Evolutionary conservation across 2,797 vertebrate species (phyloP).

Genomic region (Podarcis lilfordi): DNA sequence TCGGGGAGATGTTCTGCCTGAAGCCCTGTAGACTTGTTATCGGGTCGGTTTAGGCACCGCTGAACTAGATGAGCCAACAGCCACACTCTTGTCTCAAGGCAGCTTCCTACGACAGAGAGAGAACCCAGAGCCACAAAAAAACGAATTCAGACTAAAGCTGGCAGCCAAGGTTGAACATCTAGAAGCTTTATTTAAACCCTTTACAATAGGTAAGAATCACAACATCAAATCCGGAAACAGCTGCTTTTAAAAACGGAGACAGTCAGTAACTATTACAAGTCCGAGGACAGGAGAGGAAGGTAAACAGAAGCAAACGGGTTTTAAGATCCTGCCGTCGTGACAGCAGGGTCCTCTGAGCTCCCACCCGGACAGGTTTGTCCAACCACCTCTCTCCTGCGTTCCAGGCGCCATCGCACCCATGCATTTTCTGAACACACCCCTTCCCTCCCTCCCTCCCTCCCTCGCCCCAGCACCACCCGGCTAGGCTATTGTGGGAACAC

Average conservation of each 20-base stretch:
- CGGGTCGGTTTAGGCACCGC: too few species aligned
- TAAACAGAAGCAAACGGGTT: background rate
- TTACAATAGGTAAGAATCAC: constrained; percentile 75
- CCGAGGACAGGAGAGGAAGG: background rate
- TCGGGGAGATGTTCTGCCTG: too few species aligned
- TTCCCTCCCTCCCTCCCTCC: background rate
- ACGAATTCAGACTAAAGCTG: background rate
- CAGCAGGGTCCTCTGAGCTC: constrained; percentile 7
- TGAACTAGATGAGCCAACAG: background rate
- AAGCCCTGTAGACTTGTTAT: background rate
- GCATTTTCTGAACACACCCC: background rate
- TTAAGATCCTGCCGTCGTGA: accelerated
- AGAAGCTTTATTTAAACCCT: constrained; percentile 81
- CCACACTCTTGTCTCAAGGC: background rate
- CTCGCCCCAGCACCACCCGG: background rate
- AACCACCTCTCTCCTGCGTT: background rate
- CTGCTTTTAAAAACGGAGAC: constrained; percentile 54
- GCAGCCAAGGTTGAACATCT: constrained; percentile 54
- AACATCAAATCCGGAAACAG: constrained; percentile 68
- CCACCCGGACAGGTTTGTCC: background rate
- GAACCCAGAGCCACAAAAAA: background rate
- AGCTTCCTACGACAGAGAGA: too few species aligned
- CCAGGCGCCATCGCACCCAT: background rate
- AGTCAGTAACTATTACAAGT: constrained; percentile 40
- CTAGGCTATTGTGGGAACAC: background rate